Evolutionary conservation across 2,797 vertebrate species (phyloP).

Genomic region (Perodicticus potto): DNA sequence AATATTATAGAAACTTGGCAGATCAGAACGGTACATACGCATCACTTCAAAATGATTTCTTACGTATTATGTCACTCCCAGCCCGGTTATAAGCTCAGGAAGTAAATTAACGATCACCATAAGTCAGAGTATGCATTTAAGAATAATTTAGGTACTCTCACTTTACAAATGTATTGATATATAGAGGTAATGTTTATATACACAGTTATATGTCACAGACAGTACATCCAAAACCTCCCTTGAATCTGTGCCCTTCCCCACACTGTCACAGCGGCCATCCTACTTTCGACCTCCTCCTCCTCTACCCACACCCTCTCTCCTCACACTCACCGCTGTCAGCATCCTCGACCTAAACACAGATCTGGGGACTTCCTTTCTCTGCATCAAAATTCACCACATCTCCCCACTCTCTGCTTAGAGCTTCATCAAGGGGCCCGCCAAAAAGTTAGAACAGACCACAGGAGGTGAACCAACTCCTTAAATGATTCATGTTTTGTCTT

Average conservation of each 20-base stretch:
- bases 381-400: neutral
- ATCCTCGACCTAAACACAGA: neutral
- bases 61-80: constrained; percentile 22
- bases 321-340: neutral
- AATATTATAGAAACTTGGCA: neutral
- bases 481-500: neutral
- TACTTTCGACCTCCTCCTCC: neutral
- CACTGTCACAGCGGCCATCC: neutral
- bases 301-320: neutral
- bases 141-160: neutral
- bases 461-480: neutral
- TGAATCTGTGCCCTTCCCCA: neutral
- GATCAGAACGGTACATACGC: neutral
- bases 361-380: neutral
- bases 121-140: neutral
- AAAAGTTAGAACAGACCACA: neutral
- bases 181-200: neutral
- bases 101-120: constrained; percentile 21
- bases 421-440: neutral
- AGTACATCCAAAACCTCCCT: neutral
- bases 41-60: constrained; percentile 36
- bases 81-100: neutral
- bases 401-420: neutral
- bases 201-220: neutral
- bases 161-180: neutral